A percentile compares a stretch with the other conserved stretches of the same genome.
phyloP scores from a whole-genome alignment of 2,113 vertebrate genomes.

The Varanus salvator region DNA sequence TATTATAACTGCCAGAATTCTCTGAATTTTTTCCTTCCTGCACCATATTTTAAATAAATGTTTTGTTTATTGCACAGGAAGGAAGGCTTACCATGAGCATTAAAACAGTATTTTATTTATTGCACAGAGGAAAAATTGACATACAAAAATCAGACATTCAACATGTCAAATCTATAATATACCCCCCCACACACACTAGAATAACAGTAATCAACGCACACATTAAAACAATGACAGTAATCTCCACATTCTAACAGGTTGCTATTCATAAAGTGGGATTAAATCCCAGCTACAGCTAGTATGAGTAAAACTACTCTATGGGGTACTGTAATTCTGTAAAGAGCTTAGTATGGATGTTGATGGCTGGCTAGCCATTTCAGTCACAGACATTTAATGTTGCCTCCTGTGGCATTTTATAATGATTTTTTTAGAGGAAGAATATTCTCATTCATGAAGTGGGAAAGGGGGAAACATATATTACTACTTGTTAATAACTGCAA shows the following conservation, averaged over 20 bases:
- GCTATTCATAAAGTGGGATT: not conserved
- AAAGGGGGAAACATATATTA: too few relatives aligned
- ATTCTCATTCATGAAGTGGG: too few relatives aligned
- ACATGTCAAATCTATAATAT: too few relatives aligned
- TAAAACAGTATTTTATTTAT: too few relatives aligned
- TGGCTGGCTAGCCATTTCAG: not conserved
- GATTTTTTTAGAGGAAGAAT: too few relatives aligned
- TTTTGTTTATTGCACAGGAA: too few relatives aligned
- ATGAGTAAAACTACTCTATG: not conserved
- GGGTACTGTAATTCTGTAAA: not conserved
- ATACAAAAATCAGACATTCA: too few relatives aligned
- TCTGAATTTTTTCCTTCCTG: too few relatives aligned
- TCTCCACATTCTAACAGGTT: not conserved
- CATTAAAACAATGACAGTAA: not conserved
- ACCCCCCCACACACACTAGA: not conserved
- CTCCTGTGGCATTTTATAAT: not conserved
- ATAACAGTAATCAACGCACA: not conserved
- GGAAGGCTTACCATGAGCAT: not conserved
- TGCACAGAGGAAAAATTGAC: too few relatives aligned
- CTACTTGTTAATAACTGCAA: not conserved
- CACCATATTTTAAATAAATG: too few relatives aligned
- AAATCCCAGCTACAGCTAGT: not conserved
- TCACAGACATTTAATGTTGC: not conserved
- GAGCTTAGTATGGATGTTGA: not conserved
- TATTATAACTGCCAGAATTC: too few relatives aligned